Evolutionary conservation across 2,113 vertebrate genomes (phyloP), one percentile per base, ranked within the genome.

Genomic region (Dunckerocampus dactyliophorus): DNA sequence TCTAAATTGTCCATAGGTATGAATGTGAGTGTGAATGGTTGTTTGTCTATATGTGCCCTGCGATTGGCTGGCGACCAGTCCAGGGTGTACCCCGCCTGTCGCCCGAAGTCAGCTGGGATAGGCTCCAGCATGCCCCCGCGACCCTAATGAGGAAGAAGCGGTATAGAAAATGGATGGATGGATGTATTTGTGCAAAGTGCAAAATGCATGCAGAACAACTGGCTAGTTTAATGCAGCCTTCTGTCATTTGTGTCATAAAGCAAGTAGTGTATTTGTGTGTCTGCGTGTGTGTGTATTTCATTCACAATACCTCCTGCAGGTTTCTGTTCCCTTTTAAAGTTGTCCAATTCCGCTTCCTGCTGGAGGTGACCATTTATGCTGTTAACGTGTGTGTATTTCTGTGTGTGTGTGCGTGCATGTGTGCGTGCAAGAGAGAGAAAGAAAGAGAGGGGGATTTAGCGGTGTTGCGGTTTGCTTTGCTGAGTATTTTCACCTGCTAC

Each of bases 311-410:
- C 67, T 74, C 76, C 76, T 76, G 62, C 70, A 77, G 71, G 66
- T 59, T 65, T 65, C 56, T 78, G 66, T 80, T 71, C 65, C 80
- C 78, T 80, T 83, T 82, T 72, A 67, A 82, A 71, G 69, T 80
- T 81, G 82, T 75, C 76, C 72, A 80, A 81, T 83, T 82, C 67
- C 63, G 64, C 77, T 77, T 70, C 67, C 75, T 1, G 70, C 82
- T 77, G 78, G 63, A 84, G 83, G 81, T 83, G 75, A 75, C 71
- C 69, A 70, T 79, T 58, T 68, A 62, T 0, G 34, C 9, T 31
- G 10, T 47, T 17, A 16, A 17, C 22, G 48, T 69, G 61, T 69
- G 16, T 73, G 47, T 55, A 31, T 51, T 58, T 21, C 42, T 39
- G 47, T 47, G 57, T 20, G 61, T 61, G 47, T 24, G 10, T 39